Conservation (phyloP, 2,113 vertebrate genomes). For the Marcusenius ussheri region DNA sequence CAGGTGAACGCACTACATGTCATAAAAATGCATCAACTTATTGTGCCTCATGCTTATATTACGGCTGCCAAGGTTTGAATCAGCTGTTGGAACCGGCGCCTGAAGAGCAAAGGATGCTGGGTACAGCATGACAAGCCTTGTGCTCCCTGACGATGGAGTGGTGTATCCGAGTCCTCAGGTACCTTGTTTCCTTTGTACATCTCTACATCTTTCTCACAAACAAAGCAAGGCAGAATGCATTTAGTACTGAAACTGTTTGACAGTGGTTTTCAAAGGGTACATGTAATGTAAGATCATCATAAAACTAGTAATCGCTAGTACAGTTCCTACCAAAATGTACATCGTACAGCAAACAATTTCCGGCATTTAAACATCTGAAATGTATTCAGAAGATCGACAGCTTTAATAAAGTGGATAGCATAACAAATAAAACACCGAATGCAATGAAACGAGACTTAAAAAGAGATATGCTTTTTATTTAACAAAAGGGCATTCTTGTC, state of each 20-base stretch:
- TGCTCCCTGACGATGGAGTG: neutral
- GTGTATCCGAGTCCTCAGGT: neutral
- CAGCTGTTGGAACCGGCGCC: neutral
- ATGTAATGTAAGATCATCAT: neutral
- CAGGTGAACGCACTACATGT: neutral
- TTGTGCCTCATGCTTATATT: neutral
- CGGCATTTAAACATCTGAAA: neutral
- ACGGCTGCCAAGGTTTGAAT: neutral
- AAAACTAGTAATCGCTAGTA: neutral
- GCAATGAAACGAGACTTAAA: neutral
- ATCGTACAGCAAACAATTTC: neutral
- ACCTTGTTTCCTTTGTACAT: neutral
- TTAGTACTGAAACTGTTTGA: neutral
- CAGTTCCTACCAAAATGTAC: neutral
- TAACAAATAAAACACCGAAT: neutral
- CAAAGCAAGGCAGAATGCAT: neutral
- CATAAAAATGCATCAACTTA: neutral
- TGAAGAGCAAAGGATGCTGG: neutral
- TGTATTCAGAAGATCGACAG: neutral
- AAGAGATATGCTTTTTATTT: slow-evolving; percentile 59
- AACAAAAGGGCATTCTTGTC: slow-evolving; percentile 48
- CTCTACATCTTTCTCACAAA: neutral
- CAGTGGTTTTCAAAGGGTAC: neutral
- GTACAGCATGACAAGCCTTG: neutral
- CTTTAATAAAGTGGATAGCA: neutral